Evolutionary conservation across 2,888 invertebrate genomes (phyloP), one percentile per base, ranked within the genome.

Genomic region (Polymixis flavicincta): DNA sequence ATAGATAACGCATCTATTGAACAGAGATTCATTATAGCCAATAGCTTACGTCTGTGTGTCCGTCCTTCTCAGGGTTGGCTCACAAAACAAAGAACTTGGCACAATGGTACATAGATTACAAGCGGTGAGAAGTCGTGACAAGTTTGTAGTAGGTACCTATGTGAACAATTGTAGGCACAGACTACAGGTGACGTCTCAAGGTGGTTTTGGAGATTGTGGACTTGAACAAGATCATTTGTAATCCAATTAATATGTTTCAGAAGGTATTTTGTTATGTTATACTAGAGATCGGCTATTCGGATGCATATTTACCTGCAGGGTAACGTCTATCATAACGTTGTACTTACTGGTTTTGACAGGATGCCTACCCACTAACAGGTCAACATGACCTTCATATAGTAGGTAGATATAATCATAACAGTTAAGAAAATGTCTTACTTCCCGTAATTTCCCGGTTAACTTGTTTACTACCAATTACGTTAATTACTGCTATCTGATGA

Each of bases 61-160:
- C 60, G 66, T 82, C 82, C 80, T 83, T 71, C 57, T 79, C 82
- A 68, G 57, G 74, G 82, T 61, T 55, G 17, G 25, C 48, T 45
- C 57, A 63, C 67, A 69, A 76, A 72, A 83, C 83, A 83, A 83
- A 83, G 77, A 68, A 71, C 45, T 25, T 71, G 52, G 2, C 19
- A 80, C 84, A 85, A 85, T 83, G 54, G 71, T 28, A 71, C 74
- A 78, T 73, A 71, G 42, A 85, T 85, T 74, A 78, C 68, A 37
- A 65, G n/a, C 28, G 37, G 61, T 61, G n/a, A 63, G 72, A 71
- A 59, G 61, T 85, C 85, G 85, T 85, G 85, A 85, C 85, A 74
- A 76, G 85, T 78, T 75, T 59, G 37, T 57, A 68, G 71, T n/a
- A n/a, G n/a, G n/a, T 61, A 63, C 14, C 2, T 70, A 17, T 37